Conservation (phyloP, 2,113 vertebrate genomes). For the Mobula hypostoma region DNA sequence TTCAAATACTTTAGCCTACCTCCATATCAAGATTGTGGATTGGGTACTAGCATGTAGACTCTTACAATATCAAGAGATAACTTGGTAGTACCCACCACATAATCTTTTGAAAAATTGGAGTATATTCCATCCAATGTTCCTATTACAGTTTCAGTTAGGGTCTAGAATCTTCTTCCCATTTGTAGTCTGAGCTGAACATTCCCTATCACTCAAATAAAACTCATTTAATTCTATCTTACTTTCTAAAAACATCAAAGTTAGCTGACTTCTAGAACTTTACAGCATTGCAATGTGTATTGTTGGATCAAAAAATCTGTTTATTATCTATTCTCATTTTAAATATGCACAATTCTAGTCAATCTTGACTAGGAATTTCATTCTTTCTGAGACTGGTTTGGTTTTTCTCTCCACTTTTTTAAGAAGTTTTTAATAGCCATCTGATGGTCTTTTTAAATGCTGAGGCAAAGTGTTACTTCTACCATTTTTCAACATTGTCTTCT, state of each 20-base stretch:
- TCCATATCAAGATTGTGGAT: too few relatives aligned
- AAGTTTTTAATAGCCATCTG: neutral
- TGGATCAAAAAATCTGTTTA: neutral
- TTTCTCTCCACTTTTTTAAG: neutral
- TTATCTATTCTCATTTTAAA: neutral
- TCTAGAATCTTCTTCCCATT: too few relatives aligned
- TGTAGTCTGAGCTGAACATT: too few relatives aligned
- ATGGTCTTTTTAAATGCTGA: neutral
- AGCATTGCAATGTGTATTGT: neutral
- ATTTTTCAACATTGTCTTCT: neutral
- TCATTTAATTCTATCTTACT: too few relatives aligned
- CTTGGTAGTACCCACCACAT: too few relatives aligned
- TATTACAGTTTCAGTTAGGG: too few relatives aligned
- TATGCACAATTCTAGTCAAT: neutral
- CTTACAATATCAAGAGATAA: too few relatives aligned
- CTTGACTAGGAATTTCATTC: neutral
- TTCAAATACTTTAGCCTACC: too few relatives aligned
- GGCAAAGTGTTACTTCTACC: neutral
- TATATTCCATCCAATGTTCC: too few relatives aligned
- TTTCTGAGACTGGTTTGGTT: neutral
- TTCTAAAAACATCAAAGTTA: neutral
- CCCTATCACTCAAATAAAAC: too few relatives aligned
- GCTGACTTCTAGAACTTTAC: neutral
- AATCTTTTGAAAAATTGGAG: too few relatives aligned
- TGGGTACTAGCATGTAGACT: too few relatives aligned